Percentiles rank a stretch among this genome's conserved stretches.
These are phyloP conservation scores for Arothron firmamentum DNA, from an alignment of 2,113 vertebrate genomes.

Conservation along the genomic window DNA sequence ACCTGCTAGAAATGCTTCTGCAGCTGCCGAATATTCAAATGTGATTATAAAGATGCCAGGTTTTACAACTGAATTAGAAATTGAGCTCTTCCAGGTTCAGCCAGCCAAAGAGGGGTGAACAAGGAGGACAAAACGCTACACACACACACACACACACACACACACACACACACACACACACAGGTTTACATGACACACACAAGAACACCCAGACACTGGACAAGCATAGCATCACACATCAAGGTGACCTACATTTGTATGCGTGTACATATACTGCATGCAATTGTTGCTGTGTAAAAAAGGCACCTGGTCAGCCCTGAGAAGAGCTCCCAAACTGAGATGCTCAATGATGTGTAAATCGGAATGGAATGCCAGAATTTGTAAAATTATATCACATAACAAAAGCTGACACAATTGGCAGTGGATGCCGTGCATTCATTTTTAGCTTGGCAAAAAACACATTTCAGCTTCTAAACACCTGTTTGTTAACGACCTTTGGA, in stretches of 20 bases:
- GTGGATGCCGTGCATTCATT: neutral
- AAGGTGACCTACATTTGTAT: slow-evolving; percentile 63
- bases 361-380: neutral
- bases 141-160: slow-evolving; percentile 26
- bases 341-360: neutral
- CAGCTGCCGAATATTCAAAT: slow-evolving; percentile 11
- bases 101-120: slow-evolving; percentile 20
- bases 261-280: slow-evolving; percentile 11
- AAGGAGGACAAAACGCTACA: slow-evolving; percentile 43
- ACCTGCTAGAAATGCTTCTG: neutral
- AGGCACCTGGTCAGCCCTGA: slow-evolving; percentile 25
- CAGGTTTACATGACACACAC: slow-evolving; percentile 22
- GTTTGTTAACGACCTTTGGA: neutral
- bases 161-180: slow-evolving; percentile 29
- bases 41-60: slow-evolving; percentile 37
- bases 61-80: slow-evolving; percentile 44
- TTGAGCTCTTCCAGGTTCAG: slow-evolving; percentile 28
- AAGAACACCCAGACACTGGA: slow-evolving; percentile 21
- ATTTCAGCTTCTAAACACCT: neutral
- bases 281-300: slow-evolving; percentile 14
- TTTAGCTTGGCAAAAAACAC: slow-evolving; percentile 1
- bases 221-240: slow-evolving; percentile 46
- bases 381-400: neutral
- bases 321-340: slow-evolving; percentile 7
- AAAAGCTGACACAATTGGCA: neutral